phyloP scores from a whole-genome alignment of 2,797 vertebrate species.

The Ctenopoma kingsleyae region DNA sequence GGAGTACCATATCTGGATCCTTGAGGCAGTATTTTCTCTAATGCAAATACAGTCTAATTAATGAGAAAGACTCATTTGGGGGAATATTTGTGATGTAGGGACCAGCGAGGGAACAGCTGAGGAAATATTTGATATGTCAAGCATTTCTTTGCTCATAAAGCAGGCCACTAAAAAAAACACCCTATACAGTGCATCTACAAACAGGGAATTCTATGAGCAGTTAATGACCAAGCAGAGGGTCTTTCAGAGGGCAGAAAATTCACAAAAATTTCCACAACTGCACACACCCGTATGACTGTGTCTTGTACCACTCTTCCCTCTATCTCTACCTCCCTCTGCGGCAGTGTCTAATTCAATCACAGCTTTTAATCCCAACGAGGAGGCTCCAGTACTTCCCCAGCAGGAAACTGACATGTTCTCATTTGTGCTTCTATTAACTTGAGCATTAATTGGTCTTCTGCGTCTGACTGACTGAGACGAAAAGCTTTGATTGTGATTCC shows the following conservation, averaged over 20 bases:
- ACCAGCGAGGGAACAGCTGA: not conserved
- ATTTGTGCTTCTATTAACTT: constrained; percentile 38
- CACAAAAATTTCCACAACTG: constrained; percentile 22
- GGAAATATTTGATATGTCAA: constrained; percentile 18
- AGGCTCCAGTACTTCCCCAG: constrained; percentile 34
- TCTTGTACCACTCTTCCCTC: not conserved
- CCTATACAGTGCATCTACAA: constrained; percentile 26
- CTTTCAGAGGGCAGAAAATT: constrained; percentile 34
- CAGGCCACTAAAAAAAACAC: constrained; percentile 20
- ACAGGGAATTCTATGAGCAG: constrained; percentile 4
- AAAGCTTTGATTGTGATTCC: constrained; percentile 31
- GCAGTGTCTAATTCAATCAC: constrained; percentile 43
- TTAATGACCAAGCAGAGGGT: constrained; percentile 36
- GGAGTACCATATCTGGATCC: not conserved
- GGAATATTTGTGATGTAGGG: constrained; percentile 1
- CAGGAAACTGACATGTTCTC: constrained; percentile 32
- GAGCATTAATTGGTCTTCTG: constrained; percentile 40
- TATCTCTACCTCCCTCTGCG: constrained; percentile 29
- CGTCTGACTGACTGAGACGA: constrained; percentile 23
- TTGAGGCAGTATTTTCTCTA: not conserved
- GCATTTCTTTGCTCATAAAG: constrained; percentile 15
- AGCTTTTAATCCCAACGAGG: constrained; percentile 52
- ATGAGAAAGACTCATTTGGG: not conserved
- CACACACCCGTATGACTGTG: constrained; percentile 9
- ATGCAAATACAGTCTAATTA: constrained; percentile 17